Evolutionary conservation across 2,113 vertebrate species (phyloP).

Genomic region (Andinoacara biseriatus): DNA sequence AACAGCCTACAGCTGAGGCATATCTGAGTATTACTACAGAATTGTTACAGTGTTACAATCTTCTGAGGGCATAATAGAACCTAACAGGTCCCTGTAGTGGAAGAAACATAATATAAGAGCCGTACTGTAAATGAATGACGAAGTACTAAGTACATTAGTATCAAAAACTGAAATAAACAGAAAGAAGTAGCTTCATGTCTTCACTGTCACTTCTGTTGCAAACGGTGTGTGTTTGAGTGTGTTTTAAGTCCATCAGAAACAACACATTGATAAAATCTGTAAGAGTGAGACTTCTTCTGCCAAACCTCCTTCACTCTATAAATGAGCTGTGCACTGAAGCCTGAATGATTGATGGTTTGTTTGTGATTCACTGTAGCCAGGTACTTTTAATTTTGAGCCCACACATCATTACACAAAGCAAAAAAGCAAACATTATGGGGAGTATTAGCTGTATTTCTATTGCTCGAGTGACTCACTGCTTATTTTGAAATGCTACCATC

Average conservation of each 20-base stretch:
- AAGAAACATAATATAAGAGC: neutral
- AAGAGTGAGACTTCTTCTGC: neutral
- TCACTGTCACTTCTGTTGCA: neutral
- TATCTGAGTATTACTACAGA: neutral
- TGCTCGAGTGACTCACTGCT: neutral
- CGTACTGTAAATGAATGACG: neutral
- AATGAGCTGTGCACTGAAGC: neutral
- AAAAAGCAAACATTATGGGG: neutral
- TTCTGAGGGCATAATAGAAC: neutral
- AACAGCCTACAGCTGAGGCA: neutral
- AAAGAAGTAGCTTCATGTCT: neutral
- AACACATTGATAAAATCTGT: neutral
- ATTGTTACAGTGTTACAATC: neutral
- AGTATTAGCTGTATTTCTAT: conserved; percentile 3
- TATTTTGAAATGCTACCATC: neutral
- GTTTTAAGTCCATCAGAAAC: neutral
- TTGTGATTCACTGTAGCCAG: neutral
- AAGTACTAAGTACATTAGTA: neutral
- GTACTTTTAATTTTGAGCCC: neutral
- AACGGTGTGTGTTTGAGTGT: neutral
- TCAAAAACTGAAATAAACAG: neutral
- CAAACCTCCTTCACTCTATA: neutral
- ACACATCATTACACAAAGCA: neutral
- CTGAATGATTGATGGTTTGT: neutral
- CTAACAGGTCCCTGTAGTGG: neutral